Evolutionary conservation across 92 coral and sea anemone genomes (phyloP), one percentile per base, ranked within the genome.

Genomic region (Virgularia gustaviana): DNA sequence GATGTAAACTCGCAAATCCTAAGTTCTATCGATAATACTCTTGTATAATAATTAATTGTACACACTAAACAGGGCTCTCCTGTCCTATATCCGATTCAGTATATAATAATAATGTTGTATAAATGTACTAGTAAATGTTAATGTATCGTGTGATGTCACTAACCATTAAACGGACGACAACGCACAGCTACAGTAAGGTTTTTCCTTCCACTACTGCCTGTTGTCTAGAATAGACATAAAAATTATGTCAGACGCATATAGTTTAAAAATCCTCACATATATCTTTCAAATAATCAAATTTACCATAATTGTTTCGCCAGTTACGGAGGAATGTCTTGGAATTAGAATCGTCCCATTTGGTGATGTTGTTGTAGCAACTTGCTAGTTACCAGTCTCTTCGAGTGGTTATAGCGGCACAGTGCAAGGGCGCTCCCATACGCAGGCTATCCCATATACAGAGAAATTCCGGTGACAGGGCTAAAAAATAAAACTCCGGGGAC

Each of bases 161-260:
- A 64, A 89, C 97, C 97, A 74, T 67, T 87, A 71, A 91, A 91
- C 0, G 98, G 96, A 43, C 98, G 86, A 76, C 98, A 92, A 57
- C 98, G 98, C 36, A 88, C 96, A 0, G 98, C 98, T 28, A 92
- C 96, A 37, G 66, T 45, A n/a, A 92, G 76, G 39, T 73, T 76
- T 36, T 86, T 68, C 75, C 55, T 65, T 28, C 80, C 95, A 59
- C 55, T 71, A 29, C 79, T 86, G 56, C 87, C 88, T 12, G 96
- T 80, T 23, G 88, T 72, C 98, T 92, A 66, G 81, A 89, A 72
- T 71, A 60, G 16, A 78, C 31, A 70, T 12, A 51, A 82, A 81
- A 66, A 12, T 39, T 30, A 57, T 52, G 60, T 78, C 78, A 80
- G 28, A 16, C 32, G 36, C 34, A 16, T 22, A 39, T n/a, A n/a